phyloP scores from a whole-genome alignment of 2,888 invertebrate genomes.

The Polydrusus tereticollis region DNA sequence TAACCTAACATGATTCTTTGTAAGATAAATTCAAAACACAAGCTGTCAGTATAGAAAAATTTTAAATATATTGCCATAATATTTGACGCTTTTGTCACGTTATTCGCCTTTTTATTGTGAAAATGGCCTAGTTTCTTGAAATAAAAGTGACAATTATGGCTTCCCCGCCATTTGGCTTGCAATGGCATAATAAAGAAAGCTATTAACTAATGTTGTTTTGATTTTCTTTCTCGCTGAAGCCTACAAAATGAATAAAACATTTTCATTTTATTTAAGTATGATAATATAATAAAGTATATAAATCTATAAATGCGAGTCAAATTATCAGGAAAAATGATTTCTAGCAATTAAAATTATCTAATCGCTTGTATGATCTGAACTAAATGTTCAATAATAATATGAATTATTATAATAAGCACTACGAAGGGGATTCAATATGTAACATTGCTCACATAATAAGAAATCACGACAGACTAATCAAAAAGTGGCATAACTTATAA shows the following conservation, averaged over 20 bases:
- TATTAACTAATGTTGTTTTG: slow-evolving; percentile 8
- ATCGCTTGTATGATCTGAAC: too few species aligned
- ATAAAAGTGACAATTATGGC: slow-evolving; percentile 27
- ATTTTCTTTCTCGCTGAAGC: neutral
- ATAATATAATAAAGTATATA: neutral
- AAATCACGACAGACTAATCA: too few species aligned
- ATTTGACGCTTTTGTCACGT: slow-evolving; percentile 13
- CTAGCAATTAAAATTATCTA: neutral
- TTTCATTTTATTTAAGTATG: neutral
- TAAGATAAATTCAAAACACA: neutral
- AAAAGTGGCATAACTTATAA: too few species aligned
- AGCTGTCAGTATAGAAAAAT: neutral
- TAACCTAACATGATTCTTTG: neutral
- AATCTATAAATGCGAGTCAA: too few species aligned
- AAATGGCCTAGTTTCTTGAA: slow-evolving; percentile 8
- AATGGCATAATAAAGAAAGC: neutral
- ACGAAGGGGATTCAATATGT: too few species aligned
- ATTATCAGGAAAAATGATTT: too few species aligned
- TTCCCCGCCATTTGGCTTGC: slow-evolving; percentile 7
- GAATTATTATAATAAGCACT: too few species aligned
- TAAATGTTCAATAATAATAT: too few species aligned
- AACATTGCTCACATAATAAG: too few species aligned
- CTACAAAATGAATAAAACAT: slow-evolving; percentile 10
- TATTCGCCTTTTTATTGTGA: slow-evolving; percentile 17
- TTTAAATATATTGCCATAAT: neutral